These are phyloP conservation scores for Neoarius graeffei DNA, from an alignment of 2,113 vertebrate genomes.

Conservation along the genomic window DNA sequence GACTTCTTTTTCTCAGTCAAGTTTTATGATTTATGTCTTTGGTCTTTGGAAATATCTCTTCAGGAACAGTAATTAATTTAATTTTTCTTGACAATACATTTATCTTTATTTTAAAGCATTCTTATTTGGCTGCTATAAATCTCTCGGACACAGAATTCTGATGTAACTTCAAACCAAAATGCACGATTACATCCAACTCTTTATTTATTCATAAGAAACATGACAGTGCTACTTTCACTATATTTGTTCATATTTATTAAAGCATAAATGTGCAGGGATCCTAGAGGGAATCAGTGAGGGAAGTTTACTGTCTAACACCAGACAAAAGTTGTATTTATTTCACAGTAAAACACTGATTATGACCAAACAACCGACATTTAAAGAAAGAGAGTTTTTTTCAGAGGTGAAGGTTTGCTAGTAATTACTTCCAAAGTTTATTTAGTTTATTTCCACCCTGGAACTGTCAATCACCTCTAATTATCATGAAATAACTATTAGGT, in stretches of 20 bases:
- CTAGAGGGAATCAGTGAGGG: neutral
- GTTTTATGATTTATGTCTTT: neutral
- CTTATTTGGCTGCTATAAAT: neutral
- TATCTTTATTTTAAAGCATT: neutral
- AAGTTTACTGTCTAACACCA: neutral
- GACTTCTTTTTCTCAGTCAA: neutral
- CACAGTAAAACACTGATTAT: neutral
- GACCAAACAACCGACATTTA: neutral
- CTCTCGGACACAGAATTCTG: neutral
- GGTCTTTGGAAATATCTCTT: neutral
- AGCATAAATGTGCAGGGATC: neutral
- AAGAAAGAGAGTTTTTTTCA: too few relatives aligned
- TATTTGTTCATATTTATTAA: neutral
- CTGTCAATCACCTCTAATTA: too few relatives aligned
- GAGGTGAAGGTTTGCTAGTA: neutral
- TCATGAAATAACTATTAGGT: too few relatives aligned
- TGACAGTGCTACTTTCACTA: neutral
- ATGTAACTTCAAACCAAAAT: neutral
- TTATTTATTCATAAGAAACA: neutral
- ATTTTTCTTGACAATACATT: neutral
- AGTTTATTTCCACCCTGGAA: neutral
- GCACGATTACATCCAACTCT: neutral
- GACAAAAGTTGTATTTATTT: neutral
- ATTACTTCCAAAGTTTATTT: neutral
- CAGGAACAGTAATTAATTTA: constrained; percentile 29